These are phyloP conservation scores for Drosophila acutilabella DNA, from an alignment of 2,888 invertebrate genomes.

Conservation along the genomic window DNA sequence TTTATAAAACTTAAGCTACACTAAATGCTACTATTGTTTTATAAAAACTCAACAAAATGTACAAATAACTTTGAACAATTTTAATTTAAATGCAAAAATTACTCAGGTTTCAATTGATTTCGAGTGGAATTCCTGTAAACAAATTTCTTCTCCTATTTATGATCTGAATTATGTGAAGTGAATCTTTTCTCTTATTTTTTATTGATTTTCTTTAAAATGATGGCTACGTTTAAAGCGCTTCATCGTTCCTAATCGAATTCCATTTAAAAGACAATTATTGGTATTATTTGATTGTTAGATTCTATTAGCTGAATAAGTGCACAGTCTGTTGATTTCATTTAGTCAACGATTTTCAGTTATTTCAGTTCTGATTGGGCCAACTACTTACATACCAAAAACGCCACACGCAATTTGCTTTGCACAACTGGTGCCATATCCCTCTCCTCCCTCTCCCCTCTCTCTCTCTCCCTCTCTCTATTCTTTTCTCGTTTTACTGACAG, in stretches of 20 bases:
- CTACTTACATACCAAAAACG: constrained; percentile 51
- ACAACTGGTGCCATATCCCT: constrained; percentile 42
- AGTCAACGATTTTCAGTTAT: constrained; percentile 51
- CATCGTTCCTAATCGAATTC: not conserved
- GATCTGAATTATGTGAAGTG: no score
- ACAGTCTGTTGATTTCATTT: constrained; percentile 50
- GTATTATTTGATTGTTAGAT: constrained; percentile 21
- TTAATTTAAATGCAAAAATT: no score
- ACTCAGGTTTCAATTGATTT: no score
- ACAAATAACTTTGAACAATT: no score
- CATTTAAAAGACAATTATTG: constrained; percentile 36
- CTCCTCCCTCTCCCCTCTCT: not conserved
- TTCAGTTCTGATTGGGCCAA: constrained; percentile 45
- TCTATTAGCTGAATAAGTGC: constrained; percentile 47
- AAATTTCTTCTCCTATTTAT: no score
- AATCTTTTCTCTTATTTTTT: not conserved
- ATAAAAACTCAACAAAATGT: no score
- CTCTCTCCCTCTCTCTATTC: not conserved
- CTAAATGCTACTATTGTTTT: no score
- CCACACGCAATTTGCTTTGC: constrained; percentile 59
- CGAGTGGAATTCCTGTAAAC: no score
- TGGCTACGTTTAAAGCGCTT: not conserved
- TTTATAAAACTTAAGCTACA: not conserved
- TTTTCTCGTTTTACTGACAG: not conserved
- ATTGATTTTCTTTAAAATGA: not conserved